Conservation (phyloP, 2,797 vertebrate genomes). For the Acridotheres tristis region DNA sequence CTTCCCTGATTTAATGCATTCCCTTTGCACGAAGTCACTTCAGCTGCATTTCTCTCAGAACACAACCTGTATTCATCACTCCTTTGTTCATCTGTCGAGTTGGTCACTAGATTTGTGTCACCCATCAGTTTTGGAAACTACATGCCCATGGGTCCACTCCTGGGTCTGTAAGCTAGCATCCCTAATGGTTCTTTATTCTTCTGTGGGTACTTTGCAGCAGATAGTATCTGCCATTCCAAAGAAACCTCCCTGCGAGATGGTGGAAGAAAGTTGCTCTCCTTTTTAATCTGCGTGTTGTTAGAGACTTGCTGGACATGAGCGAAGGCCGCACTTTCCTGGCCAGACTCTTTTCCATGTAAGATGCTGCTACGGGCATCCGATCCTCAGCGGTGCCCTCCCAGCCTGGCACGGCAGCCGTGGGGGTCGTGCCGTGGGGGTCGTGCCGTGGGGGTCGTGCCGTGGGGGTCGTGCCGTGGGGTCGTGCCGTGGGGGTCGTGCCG, state of each 20-base stretch:
- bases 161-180: not conserved
- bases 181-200: not conserved
- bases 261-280: not conserved
- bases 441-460: not conserved
- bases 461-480: not conserved
- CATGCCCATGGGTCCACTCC: not conserved
- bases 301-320: not conserved
- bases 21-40: not conserved
- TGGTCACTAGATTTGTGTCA: not conserved
- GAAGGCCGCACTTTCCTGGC: not conserved
- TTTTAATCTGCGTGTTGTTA: not conserved
- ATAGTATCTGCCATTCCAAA: not conserved
- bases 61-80: not conserved
- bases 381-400: not conserved
- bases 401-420: not conserved
- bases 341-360: not conserved
- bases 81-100: not conserved
- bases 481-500: not conserved
- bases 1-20: not conserved
- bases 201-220: not conserved
- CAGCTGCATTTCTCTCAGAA: not conserved
- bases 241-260: not conserved
- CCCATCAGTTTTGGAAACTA: not conserved
- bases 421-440: not conserved
- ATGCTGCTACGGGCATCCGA: accelerated